Percentiles rank a stretch among this genome's conserved stretches.
These are phyloP conservation scores for Diadegma fenestrale DNA, from an alignment of 2,888 invertebrate genomes.

Conservation along the genomic window DNA sequence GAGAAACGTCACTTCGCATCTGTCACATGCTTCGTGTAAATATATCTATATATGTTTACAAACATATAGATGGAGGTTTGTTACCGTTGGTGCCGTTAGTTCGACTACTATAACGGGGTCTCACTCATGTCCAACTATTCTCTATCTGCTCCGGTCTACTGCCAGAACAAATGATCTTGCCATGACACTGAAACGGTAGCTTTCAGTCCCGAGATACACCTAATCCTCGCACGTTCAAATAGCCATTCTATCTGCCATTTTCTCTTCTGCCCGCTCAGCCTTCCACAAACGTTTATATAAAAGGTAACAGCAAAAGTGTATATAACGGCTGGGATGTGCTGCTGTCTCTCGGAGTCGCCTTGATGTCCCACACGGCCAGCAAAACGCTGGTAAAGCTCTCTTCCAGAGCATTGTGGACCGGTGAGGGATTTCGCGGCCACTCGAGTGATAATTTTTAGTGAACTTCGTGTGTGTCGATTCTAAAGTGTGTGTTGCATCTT, in stretches of 20 bases:
- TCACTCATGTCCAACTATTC: conserved; percentile 2
- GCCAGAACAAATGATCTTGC: conserved; percentile 59
- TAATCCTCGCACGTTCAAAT: conserved; percentile 38
- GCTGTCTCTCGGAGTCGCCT: neutral
- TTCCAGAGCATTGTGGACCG: neutral
- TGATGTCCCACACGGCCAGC: conserved; percentile 1
- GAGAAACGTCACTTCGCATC: conserved; percentile 32
- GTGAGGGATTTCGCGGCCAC: conserved; percentile 56
- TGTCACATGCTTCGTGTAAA: conserved; percentile 25
- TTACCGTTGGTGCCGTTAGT: neutral
- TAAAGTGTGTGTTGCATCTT: neutral
- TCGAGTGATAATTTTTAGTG: conserved; percentile 76
- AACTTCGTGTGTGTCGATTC: neutral
- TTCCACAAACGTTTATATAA: neutral
- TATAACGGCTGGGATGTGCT: neutral
- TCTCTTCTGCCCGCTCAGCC: neutral
- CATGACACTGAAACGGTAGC: conserved; percentile 49
- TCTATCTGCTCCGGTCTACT: conserved; percentile 35
- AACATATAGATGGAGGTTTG: neutral
- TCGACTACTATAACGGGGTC: conserved; percentile 1
- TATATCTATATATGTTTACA: neutral
- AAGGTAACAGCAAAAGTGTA: conserved; percentile 20
- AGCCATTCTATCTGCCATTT: conserved; percentile 6
- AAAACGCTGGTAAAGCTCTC: conserved; percentile 39
- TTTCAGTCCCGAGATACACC: conserved; percentile 55